Evolutionary conservation across 2,113 vertebrate genomes (phyloP).

Genomic region (Emydocephalus ijimae): DNA sequence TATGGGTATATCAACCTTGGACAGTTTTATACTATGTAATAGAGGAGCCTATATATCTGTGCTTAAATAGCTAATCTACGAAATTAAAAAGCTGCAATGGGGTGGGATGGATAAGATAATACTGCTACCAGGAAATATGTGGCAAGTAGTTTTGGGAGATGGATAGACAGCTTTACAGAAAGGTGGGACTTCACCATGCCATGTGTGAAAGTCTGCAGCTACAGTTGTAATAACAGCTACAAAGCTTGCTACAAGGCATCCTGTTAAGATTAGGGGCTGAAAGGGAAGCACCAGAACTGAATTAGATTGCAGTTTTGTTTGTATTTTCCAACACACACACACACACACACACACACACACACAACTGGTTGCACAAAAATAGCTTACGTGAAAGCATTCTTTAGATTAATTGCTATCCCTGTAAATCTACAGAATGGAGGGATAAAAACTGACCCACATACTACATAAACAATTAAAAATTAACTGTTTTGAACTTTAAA

Average conservation of each 20-base stretch:
- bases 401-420: neutral
- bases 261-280: neutral
- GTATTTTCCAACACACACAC: neutral
- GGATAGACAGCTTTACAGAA: neutral
- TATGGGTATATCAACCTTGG: neutral
- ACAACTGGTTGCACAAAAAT: neutral
- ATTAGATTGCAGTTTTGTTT: neutral
- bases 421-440: neutral
- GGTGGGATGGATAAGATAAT: neutral
- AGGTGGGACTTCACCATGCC: neutral
- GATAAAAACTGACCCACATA: neutral
- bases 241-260: neutral
- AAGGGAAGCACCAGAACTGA: neutral
- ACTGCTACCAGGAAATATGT: neutral
- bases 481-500: neutral
- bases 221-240: neutral
- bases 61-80: neutral
- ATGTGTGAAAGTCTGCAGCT: neutral
- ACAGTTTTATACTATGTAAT: neutral
- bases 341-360: too few species aligned
- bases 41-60: neutral
- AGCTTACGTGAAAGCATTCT: neutral
- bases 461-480: neutral
- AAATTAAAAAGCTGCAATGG: neutral
- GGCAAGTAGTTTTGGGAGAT: neutral